Conservation (phyloP, 2,888 invertebrate genomes). For the Tethea ocularis region DNA sequence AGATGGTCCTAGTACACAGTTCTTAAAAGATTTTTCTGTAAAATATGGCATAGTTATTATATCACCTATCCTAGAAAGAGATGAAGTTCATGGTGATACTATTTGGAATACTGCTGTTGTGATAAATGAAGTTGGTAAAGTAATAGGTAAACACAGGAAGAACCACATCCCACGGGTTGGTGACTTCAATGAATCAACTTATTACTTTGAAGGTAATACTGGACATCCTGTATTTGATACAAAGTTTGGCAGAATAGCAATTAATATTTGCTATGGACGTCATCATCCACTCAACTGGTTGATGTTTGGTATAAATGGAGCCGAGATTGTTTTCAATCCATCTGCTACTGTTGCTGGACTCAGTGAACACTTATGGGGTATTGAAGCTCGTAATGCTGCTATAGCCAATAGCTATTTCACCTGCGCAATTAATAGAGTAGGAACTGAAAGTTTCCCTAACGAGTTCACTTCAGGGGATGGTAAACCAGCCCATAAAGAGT, state of each 20-base stretch:
- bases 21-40: slow-evolving; percentile 90
- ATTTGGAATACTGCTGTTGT: slow-evolving; percentile 98
- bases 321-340: slow-evolving; percentile 99
- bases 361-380: slow-evolving; percentile 97
- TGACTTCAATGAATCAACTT: slow-evolving; percentile 99
- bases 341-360: slow-evolving; percentile 94
- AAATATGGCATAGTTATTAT: slow-evolving; percentile 96
- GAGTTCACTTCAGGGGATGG: slow-evolving; percentile 85
- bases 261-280: slow-evolving; percentile 99
- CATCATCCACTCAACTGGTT: slow-evolving; percentile 99
- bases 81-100: slow-evolving; percentile 92
- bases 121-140: slow-evolving; percentile 92
- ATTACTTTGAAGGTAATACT: slow-evolving; percentile 97
- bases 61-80: slow-evolving; percentile 97
- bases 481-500: slow-evolving; percentile 91
- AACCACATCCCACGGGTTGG: slow-evolving; percentile 99
- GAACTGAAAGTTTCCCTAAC: slow-evolving; percentile 91
- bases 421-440: slow-evolving; percentile 97
- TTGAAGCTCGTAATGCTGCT: slow-evolving; percentile 98
- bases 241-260: slow-evolving; percentile 93
- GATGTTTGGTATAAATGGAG: slow-evolving; percentile 98
- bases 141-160: slow-evolving; percentile 97
- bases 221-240: slow-evolving; percentile 98
- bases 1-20: slow-evolving; percentile 92
- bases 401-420: slow-evolving; percentile 98